Evolutionary conservation across 2,113 vertebrate genomes (phyloP), one percentile per base, ranked within the genome.

Genomic region (Romanogobio albipinnatus): DNA sequence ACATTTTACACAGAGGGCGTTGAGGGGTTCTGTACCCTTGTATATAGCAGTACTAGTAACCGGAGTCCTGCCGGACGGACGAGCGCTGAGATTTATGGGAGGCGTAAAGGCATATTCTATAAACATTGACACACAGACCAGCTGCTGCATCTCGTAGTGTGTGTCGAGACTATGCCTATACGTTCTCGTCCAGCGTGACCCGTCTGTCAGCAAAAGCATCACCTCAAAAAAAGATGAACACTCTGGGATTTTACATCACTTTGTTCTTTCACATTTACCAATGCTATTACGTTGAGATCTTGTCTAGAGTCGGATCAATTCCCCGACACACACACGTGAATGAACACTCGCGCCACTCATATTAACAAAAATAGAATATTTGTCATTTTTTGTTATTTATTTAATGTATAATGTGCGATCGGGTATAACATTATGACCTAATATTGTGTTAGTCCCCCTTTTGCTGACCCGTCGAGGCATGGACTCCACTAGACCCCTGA

Each of bases 101-200:
- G 87, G 90, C 84, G 88, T 94, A 92, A 94, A 93, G 89, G 87
- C 92, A 93, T 94, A 94, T 94, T 94, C 94, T 90, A 93, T 93
- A 94, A 95, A 95, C 94, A 94, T 93, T 93, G 93, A 94, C 92
- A 94, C 87, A 93, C 90, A 91, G 88, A 86, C 92, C 93, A 93
- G 92, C 93, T 94, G 94, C 90, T 87, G 88, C 14, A 11, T 39
- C 66, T n/a, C 36, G 4, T 36, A 36, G 36, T 36, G 59, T 13
- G 26, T 66, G 62, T 33, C 14, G 15, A 51, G 13, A 17, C 26
- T 33, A 1, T 4, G 33, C 33, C 86, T 87, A 91, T 93, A 95
- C 92, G 92, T 93, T 91, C 92, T 93, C 85, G n/a, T 85, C 88
- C 92, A 90, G 79, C 89, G 90, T 93, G 92, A 93, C 91, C 92